Evolutionary conservation across 2,113 vertebrate genomes (phyloP).

Genomic region (Hypanus sabinus): DNA sequence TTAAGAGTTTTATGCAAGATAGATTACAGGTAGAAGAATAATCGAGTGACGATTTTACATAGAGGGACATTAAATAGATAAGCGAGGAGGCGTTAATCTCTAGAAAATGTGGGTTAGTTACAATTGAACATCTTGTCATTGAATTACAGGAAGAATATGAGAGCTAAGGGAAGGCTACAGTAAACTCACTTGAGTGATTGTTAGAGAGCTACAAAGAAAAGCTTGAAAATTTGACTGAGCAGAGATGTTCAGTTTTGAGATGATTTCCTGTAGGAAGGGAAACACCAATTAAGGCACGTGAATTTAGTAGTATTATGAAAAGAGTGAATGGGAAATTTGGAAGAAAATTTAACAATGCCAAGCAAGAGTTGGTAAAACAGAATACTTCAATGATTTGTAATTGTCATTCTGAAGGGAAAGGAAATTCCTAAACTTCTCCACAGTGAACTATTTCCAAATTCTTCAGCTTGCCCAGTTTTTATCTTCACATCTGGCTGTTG

Average conservation of each 20-base stretch:
- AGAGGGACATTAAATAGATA: not conserved
- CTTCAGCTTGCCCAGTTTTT: not conserved
- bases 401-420: not conserved
- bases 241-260: not conserved
- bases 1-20: not conserved
- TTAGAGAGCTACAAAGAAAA: not conserved
- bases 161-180: not conserved
- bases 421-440: not conserved
- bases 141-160: not conserved
- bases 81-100: not conserved
- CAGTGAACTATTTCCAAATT: not conserved
- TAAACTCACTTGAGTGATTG: not conserved
- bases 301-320: not conserved
- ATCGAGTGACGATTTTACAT: not conserved
- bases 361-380: not conserved
- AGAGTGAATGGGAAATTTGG: not conserved
- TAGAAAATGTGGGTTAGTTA: not conserved
- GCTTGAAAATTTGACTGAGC: not conserved
- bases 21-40: not conserved
- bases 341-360: not conserved
- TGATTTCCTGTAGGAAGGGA: not conserved
- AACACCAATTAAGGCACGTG: not conserved
- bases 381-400: not conserved
- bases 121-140: not conserved
- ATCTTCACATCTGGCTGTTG: not conserved